phyloP scores from a whole-genome alignment of 1,140 invertebrate genomes.

The Colletes gigas region DNA sequence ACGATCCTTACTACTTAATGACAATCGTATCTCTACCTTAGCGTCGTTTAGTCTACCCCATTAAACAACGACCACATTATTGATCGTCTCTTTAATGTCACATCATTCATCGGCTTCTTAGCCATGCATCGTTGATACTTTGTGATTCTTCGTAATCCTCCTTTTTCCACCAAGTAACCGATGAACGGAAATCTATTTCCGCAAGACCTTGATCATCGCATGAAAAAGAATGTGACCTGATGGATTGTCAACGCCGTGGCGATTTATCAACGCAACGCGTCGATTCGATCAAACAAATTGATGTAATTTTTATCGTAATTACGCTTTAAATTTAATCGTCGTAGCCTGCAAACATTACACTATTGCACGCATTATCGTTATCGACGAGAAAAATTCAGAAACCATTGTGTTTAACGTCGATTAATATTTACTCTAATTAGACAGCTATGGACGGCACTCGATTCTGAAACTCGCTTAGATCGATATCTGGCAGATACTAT shows the following conservation, averaged over 20 bases:
- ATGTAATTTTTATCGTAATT: too few species aligned
- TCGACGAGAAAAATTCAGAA: too few species aligned
- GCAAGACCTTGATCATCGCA: slow-evolving; percentile 19
- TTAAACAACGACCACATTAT: slow-evolving; percentile 19
- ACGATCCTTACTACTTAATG: slow-evolving; percentile 1
- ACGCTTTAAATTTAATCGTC: too few species aligned
- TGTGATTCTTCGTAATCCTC: not conserved
- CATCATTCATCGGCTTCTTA: slow-evolving; percentile 8
- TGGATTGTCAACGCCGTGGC: slow-evolving; percentile 62
- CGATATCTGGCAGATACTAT: not conserved
- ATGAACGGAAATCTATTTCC: slow-evolving; percentile 32
- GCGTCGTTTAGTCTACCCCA: not conserved
- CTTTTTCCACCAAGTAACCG: not conserved
- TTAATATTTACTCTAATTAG: slow-evolving; percentile 8
- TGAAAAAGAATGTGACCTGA: slow-evolving; percentile 52
- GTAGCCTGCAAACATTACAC: too few species aligned
- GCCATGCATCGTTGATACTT: slow-evolving; percentile 13
- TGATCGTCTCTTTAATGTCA: slow-evolving; percentile 28
- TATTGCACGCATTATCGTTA: not conserved
- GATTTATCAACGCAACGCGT: slow-evolving; percentile 63
- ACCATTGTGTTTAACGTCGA: not conserved
- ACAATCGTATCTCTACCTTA: slow-evolving; percentile 8
- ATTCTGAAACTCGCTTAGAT: not conserved
- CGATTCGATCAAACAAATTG: not conserved
- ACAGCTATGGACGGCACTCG: not conserved